Percentiles rank a stretch among this genome's conserved stretches.
Evolutionary conservation across 2,888 invertebrate species (phyloP).

Genomic region (Isoperla grammatica): DNA sequence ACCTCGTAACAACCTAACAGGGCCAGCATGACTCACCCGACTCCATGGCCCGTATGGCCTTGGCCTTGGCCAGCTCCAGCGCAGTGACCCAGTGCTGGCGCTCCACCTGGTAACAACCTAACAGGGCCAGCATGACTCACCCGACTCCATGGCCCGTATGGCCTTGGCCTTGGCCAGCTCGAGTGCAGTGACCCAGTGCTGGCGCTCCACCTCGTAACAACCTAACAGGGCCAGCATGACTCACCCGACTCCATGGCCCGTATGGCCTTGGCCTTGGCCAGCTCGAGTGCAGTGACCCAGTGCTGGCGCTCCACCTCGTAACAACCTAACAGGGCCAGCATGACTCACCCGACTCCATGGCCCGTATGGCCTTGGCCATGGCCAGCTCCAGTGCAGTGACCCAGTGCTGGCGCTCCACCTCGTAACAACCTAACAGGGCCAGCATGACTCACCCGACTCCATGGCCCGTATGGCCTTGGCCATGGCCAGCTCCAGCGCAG

Average conservation of each 20-base stretch:
- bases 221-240: too few relatives aligned
- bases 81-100: conserved; percentile 98
- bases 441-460: conserved; percentile 56
- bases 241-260: conserved; percentile 59
- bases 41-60: conserved; percentile 72
- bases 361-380: conserved; percentile 86
- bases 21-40: too few relatives aligned
- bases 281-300: conserved; percentile 96
- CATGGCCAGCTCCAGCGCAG: conserved; percentile 93
- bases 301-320: conserved; percentile 94
- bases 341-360: conserved; percentile 56
- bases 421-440: too few relatives aligned
- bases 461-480: conserved; percentile 80
- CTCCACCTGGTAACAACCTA: conserved; percentile 95
- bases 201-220: conserved; percentile 94
- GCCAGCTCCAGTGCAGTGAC: conserved; percentile 95
- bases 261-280: conserved; percentile 92
- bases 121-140: too few relatives aligned
- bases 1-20: too few relatives aligned
- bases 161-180: conserved; percentile 95
- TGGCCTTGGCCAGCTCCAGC: conserved; percentile 91
- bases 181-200: conserved; percentile 96
- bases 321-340: too few relatives aligned
- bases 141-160: conserved; percentile 64
- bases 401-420: conserved; percentile 97